Evolutionary conservation across 2,113 vertebrate genomes (phyloP).

Genomic region (Dromas ardeola): DNA sequence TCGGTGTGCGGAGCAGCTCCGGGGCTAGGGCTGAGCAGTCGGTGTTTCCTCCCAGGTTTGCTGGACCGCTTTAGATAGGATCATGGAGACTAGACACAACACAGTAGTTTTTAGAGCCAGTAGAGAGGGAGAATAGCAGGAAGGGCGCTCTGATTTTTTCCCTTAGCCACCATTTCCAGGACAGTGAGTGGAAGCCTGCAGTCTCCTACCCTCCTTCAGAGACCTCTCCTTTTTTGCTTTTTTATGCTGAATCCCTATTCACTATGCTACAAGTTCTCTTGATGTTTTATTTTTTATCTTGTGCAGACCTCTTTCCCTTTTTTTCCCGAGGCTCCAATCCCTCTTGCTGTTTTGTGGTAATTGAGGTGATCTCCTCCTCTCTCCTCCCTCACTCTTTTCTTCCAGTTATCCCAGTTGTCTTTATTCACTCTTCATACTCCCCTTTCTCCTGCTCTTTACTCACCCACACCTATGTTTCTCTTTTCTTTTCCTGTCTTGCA

Average conservation of each 20-base stretch:
- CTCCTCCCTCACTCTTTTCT: neutral
- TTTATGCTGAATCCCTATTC: neutral
- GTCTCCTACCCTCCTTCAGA: conserved; percentile 22
- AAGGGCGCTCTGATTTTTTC: conserved; percentile 12
- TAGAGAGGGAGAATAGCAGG: neutral
- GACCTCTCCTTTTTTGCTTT: neutral
- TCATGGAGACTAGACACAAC: neutral
- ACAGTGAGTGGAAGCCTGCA: neutral
- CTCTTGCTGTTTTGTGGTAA: neutral
- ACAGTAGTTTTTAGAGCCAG: neutral
- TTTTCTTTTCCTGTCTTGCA: neutral
- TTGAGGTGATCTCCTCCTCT: neutral
- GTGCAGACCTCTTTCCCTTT: neutral
- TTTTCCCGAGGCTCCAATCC: neutral
- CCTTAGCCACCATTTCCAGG: conserved; percentile 30
- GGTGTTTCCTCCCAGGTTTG: neutral
- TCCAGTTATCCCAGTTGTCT: neutral
- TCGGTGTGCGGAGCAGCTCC: fast-evolving
- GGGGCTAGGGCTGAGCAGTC: neutral
- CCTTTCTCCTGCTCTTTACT: neutral
- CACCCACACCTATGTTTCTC: neutral
- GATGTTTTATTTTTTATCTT: neutral
- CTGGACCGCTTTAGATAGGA: neutral
- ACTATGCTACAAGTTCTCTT: neutral
- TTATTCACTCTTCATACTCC: neutral